These are phyloP conservation scores for Ahaetulla prasina DNA, from an alignment of 2,113 vertebrate species.

Conservation along the genomic window DNA sequence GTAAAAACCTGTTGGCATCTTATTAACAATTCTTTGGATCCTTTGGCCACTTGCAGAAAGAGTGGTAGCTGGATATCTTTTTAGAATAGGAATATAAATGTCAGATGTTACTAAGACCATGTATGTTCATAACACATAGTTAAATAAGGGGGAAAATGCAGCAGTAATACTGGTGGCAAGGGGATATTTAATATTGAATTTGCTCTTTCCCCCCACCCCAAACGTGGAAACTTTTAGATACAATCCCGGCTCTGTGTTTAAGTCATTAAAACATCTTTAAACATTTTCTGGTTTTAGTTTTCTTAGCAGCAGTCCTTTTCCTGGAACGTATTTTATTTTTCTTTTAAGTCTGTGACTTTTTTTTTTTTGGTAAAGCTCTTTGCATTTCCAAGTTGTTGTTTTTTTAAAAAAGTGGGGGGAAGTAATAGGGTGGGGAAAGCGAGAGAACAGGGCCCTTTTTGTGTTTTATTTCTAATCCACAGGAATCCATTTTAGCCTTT, in stretches of 20 bases:
- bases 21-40: conserved; percentile 69
- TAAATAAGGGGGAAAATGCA: conserved; percentile 45
- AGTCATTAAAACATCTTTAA: conserved; percentile 84
- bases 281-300: conserved; percentile 80
- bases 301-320: conserved; percentile 73
- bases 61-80: conserved; percentile 32
- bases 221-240: conserved; percentile 81
- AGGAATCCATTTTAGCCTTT: conserved; percentile 73
- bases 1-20: conserved; percentile 74
- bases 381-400: conserved; percentile 68
- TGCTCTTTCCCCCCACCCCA: neutral
- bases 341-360: conserved; percentile 71
- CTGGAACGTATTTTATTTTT: conserved; percentile 81
- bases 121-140: conserved; percentile 57
- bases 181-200: conserved; percentile 69
- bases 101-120: conserved; percentile 50
- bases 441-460: conserved; percentile 71
- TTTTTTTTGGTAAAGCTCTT: conserved; percentile 40
- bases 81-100: conserved; percentile 50
- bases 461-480: conserved; percentile 74
- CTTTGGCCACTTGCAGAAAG: conserved; percentile 25
- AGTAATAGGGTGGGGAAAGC: conserved; percentile 55
- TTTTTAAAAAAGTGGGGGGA: conserved; percentile 53
- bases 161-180: conserved; percentile 18
- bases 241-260: conserved; percentile 80